Evolutionary conservation across 2,113 vertebrate species (phyloP).

Genomic region (Colistium nudipinnis): DNA sequence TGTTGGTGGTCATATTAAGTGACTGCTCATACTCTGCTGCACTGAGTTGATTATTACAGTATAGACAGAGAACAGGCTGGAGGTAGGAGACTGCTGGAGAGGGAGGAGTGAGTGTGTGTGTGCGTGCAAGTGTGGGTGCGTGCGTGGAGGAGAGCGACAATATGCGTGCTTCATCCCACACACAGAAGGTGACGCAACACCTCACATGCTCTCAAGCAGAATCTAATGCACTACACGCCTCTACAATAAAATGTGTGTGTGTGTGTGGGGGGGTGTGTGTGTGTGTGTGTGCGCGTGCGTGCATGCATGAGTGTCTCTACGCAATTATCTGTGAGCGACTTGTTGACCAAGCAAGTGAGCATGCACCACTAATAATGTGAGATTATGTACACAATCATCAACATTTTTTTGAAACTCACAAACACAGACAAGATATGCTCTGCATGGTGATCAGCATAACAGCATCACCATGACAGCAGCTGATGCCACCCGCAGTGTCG

Average conservation of each 20-base stretch:
- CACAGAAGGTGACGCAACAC: slow-evolving; percentile 73
- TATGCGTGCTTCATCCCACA: slow-evolving; percentile 72
- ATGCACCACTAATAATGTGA: slow-evolving; percentile 18
- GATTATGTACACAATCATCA: slow-evolving; percentile 9
- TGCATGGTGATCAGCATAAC: slow-evolving; percentile 76
- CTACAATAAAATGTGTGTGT: slow-evolving; percentile 15
- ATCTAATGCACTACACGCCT: slow-evolving; percentile 37
- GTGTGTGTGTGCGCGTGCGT: not conserved
- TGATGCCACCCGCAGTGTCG: slow-evolving; percentile 50
- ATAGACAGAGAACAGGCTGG: slow-evolving; percentile 55
- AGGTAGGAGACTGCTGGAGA: slow-evolving; percentile 49
- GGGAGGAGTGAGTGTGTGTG: slow-evolving; percentile 19
- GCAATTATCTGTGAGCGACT: not conserved
- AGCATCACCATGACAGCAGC: slow-evolving; percentile 82
- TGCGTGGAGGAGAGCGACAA: slow-evolving; percentile 46
- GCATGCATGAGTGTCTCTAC: no score
- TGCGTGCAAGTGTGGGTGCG: slow-evolving; percentile 25
- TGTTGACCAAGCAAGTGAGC: not conserved
- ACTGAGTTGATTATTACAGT: slow-evolving; percentile 55
- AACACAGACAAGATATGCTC: slow-evolving; percentile 52
- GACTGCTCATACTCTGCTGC: slow-evolving; percentile 47
- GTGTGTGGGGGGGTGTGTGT: not conserved
- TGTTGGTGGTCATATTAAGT: slow-evolving; percentile 47
- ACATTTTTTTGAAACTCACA: slow-evolving; percentile 1
- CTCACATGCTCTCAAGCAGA: slow-evolving; percentile 53